Base-by-base conservation (phyloP, 2,888 invertebrate genomes). In the Lamproptera curius region DNA sequence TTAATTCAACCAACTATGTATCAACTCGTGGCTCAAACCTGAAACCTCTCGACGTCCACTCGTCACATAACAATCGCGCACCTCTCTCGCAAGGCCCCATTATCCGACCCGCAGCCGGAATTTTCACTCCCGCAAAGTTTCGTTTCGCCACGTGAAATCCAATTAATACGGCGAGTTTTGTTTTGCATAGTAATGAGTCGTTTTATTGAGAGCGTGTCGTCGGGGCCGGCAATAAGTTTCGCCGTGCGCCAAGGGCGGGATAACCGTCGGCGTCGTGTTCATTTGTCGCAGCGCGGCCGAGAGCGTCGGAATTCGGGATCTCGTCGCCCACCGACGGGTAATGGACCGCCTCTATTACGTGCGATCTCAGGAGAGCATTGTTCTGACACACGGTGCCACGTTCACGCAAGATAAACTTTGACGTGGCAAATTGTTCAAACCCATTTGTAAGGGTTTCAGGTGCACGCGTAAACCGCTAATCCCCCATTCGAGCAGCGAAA, bases 1-100 rank as follows among this genome's bases (percentile, higher is more conserved):
- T 85, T 85, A 85, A 83, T 81, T 83, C 77, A 75, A 64, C 76
- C 72, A 79, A 82, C 77, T 73, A 78, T 82, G n/a, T n/a, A n/a
- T 6, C 20, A 20, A 20, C 6, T 81, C 66, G 64, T 71, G 64
- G 74, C 69, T 70, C 68, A 67, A 79, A 76, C 70, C 73, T 73
- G 63, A 70, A 63, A 71, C 65, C 74, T 72, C 67, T 80, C 73
- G 44, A 51, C n/a, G n/a, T 63, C 60, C 62, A 64, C 65, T 67
- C 54, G 62, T 60, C 62, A 57, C 55, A 48, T 35, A 46, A 46
- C 48, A 8, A 17, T 53, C 56, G 50, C 46, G 23, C 40, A 57
- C 54, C 53, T 59, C 52, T 46, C 48, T 57, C 57, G 45, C 41
- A 53, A 48, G 54, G 52, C 54, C 55, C 53, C 50, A 37, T 45